phyloP scores from a whole-genome alignment of 2,888 invertebrate genomes.

The Cepaea hortensis region DNA sequence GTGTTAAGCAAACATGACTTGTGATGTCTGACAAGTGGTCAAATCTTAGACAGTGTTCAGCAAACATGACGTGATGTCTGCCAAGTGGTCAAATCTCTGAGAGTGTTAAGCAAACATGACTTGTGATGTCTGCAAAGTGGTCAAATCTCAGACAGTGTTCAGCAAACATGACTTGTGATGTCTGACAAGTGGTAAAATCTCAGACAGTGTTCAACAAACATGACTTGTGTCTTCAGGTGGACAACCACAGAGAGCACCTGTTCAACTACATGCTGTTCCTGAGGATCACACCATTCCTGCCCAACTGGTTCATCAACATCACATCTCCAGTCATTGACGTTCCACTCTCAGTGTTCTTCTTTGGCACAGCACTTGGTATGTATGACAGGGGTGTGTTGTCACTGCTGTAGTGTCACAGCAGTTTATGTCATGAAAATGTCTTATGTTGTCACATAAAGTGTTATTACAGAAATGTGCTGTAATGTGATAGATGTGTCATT shows the following conservation, averaged over 20 bases:
- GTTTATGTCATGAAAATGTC: too few relatives aligned
- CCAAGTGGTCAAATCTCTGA: too few relatives aligned
- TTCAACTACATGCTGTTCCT: conserved; percentile 97
- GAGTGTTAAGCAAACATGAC: too few relatives aligned
- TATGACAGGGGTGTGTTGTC: conserved; percentile 25
- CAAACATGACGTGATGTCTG: background rate
- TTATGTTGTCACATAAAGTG: too few relatives aligned
- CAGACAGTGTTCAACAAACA: background rate
- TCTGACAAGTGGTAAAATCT: too few relatives aligned
- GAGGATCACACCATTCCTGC: conserved; percentile 96
- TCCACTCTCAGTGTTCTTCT: conserved; percentile 91
- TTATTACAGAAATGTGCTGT: too few relatives aligned
- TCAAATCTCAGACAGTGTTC: too few relatives aligned
- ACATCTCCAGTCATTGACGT: conserved; percentile 97
- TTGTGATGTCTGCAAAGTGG: too few relatives aligned
- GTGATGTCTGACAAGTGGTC: too few relatives aligned
- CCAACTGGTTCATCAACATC: conserved; percentile 99
- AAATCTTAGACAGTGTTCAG: background rate
- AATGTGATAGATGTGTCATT: too few relatives aligned
- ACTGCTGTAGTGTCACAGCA: background rate
- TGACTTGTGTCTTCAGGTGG: conserved; percentile 62
- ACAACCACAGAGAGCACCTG: conserved; percentile 89
- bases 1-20: too few relatives aligned
- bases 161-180: too few relatives aligned
- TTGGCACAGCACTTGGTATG: conserved; percentile 95